Evolutionary conservation across 2,888 invertebrate species (phyloP), one percentile per base, ranked within the genome.

Genomic region (Pachydiplax longipennis): DNA sequence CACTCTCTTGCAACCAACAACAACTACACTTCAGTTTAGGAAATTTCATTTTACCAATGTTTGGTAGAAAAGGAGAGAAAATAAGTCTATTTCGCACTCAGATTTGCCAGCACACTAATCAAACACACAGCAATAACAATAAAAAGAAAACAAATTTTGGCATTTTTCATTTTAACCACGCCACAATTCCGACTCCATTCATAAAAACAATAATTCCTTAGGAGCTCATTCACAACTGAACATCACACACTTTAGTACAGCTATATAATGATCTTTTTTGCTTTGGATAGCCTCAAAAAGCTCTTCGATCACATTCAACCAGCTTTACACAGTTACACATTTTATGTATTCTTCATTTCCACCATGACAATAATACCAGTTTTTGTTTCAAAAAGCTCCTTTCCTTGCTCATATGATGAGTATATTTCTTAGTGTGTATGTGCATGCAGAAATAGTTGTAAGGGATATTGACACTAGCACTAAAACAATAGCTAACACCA

Each of bases 1-100:
- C 87, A 87, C 87, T 87, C 87, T 58, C 87, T 87, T 87, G 87
- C 87, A 87, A 87, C 87, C 87, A 87, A 83, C 83, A 87, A 83
- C 83, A 83, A 87, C 87, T 87, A 87, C 87, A 87, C 87, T 61
- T 87, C 87, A 61, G 31, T 61, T 37, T 87, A 87, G 87, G 87
- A 87, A 83, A 87, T 87, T 87, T 87, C 22, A 22, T 61, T 87
- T 61, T 61, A 37, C 87, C 58, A 87, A 61, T 87, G 37, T 37
- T 48, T 35, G 61, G 58, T 37, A 61, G 61, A 87, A 87, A 87
- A 61, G 87, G 61, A 61, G 61, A 61, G 61, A 87, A 87, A 87
- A 61, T 35, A 87, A 87, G 87, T 87, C 87, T 61, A 65, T 87
- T 31, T 87, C 87, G 61, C 87, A 87, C 87, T 87, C 87, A 87